These are phyloP conservation scores for Phrynocephalus forsythii DNA, from an alignment of 2,797 vertebrate genomes.

Conservation along the genomic window DNA sequence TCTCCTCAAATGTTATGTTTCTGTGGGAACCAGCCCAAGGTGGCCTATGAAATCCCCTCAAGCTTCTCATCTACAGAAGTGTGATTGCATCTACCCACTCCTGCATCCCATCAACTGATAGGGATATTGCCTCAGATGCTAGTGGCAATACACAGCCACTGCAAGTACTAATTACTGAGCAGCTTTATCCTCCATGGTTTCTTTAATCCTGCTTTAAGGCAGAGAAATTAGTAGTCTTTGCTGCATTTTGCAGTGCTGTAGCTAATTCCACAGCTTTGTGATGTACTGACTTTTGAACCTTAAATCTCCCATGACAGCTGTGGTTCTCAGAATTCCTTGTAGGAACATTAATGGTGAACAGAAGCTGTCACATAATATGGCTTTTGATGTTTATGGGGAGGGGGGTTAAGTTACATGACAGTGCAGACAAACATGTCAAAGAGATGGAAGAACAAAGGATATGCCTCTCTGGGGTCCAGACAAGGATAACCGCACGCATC, in stretches of 20 bases:
- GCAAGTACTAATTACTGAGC: neutral
- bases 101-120: neutral
- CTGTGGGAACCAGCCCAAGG: neutral
- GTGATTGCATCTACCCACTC: neutral
- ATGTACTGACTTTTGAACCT: neutral
- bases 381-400: neutral
- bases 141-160: neutral
- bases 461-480: neutral
- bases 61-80: neutral
- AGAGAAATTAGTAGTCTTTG: neutral
- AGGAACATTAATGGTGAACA: neutral
- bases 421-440: neutral
- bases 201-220: neutral
- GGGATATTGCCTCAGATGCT: neutral
- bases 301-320: neutral
- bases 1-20: neutral
- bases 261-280: neutral
- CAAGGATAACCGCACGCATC: neutral
- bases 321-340: neutral
- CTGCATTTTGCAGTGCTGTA: neutral
- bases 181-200: neutral
- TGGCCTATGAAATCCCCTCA: neutral
- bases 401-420: constrained; percentile 4
- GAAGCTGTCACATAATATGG: neutral
- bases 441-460: neutral